phyloP scores from a whole-genome alignment of 2,888 invertebrate genomes.

The Smittia sp. region DNA sequence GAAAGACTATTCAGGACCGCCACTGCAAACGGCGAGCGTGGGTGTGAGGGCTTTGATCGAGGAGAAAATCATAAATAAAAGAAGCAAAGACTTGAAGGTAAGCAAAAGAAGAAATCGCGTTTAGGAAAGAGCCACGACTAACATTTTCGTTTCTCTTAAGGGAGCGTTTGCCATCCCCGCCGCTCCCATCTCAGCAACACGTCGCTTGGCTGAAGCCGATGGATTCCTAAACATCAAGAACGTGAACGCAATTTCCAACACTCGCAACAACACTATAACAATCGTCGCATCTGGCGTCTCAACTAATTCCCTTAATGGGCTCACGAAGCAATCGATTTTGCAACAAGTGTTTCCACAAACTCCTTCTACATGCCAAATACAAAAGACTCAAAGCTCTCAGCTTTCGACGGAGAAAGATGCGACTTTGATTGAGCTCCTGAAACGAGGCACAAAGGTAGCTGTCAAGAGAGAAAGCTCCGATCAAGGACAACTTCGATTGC shows the following conservation, averaged over 20 bases:
- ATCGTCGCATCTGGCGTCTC: slow-evolving; percentile 62
- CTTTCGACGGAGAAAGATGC: slow-evolving; percentile 61
- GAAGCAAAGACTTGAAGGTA: slow-evolving; percentile 57
- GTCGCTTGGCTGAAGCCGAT: slow-evolving; percentile 51
- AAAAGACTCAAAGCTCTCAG: slow-evolving; percentile 13
- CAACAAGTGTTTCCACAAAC: slow-evolving; percentile 47
- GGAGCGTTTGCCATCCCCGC: slow-evolving; percentile 54
- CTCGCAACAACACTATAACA: slow-evolving; percentile 52
- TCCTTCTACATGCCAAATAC: not conserved
- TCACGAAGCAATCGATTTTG: slow-evolving; percentile 44
- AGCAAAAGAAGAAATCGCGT: slow-evolving; percentile 28
- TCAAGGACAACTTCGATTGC: slow-evolving; percentile 59
- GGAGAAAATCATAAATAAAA: slow-evolving; percentile 88
- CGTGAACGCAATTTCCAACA: slow-evolving; percentile 24
- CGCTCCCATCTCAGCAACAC: slow-evolving; percentile 50
- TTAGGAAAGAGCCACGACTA: not conserved
- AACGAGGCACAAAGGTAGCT: slow-evolving; percentile 66
- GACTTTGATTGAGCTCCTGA: slow-evolving; percentile 73
- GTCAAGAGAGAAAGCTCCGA: slow-evolving; percentile 74
- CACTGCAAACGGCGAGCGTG: slow-evolving; percentile 87
- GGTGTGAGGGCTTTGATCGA: slow-evolving; percentile 87
- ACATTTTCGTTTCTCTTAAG: slow-evolving; percentile 44
- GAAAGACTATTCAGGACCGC: slow-evolving; percentile 77
- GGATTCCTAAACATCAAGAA: slow-evolving; percentile 49
- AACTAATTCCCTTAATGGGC: slow-evolving; percentile 52